phyloP scores from a whole-genome alignment of 2,113 vertebrate species.

The Istiophorus platypterus region DNA sequence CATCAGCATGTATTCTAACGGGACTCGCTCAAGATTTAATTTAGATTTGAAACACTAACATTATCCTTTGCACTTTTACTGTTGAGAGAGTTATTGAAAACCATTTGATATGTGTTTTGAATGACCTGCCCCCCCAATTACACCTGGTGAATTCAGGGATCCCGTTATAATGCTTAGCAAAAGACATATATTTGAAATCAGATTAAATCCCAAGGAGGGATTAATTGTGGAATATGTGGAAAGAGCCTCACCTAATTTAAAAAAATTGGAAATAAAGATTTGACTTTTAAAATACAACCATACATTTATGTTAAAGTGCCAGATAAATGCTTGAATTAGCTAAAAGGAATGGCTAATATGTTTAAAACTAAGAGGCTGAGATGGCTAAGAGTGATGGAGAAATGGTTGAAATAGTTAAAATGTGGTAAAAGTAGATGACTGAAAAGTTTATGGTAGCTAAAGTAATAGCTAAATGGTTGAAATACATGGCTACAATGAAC shows the following conservation, averaged over 20 bases:
- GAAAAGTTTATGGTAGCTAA: not conserved
- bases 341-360: not conserved
- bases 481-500: not conserved
- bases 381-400: no score
- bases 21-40: not conserved
- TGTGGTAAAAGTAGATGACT: not conserved
- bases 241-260: not conserved
- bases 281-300: not conserved
- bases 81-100: slow-evolving; percentile 21
- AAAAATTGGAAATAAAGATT: not conserved
- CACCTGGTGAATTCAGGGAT: slow-evolving; percentile 13
- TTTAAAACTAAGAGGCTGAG: not conserved
- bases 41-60: slow-evolving; percentile 15
- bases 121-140: not conserved
- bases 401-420: not conserved
- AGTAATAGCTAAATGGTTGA: not conserved
- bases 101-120: slow-evolving; percentile 1
- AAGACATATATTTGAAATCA: not conserved
- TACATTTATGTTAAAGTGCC: not conserved
- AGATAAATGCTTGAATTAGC: not conserved
- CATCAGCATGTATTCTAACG: slow-evolving; percentile 16
- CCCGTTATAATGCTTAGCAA: not conserved
- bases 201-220: not conserved
- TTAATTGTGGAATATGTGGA: not conserved
- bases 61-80: slow-evolving; percentile 2